Evolutionary conservation across 2,888 invertebrate genomes (phyloP).

Genomic region (Ochropacha duplaris): DNA sequence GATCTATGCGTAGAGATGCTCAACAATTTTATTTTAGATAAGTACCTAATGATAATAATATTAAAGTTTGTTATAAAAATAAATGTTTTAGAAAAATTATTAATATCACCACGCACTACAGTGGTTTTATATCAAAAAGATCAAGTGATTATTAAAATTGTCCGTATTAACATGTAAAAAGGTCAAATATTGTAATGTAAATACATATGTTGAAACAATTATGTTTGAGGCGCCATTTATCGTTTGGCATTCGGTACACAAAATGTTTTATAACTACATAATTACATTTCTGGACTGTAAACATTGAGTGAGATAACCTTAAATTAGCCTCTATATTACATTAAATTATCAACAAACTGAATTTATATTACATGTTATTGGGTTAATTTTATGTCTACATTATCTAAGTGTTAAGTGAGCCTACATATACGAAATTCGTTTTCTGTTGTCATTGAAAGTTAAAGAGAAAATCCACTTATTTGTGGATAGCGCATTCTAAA

Average conservation of each 20-base stretch:
- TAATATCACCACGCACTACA: not conserved
- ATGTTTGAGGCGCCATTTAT: slow-evolving; percentile 24
- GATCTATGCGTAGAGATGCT: slow-evolving; percentile 52
- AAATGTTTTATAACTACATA: slow-evolving; percentile 12
- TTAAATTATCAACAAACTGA: slow-evolving; percentile 6
- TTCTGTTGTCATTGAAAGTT: not conserved
- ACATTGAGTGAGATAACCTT: slow-evolving; percentile 34
- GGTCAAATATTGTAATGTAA: slow-evolving; percentile 6
- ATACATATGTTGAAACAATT: slow-evolving; percentile 13
- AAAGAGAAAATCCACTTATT: no score
- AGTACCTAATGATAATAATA: no score
- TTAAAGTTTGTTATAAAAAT: no score
- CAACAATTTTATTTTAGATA: slow-evolving; percentile 62
- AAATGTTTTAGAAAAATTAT: not conserved
- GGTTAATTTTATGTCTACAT: not conserved
- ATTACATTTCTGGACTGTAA: slow-evolving; percentile 6
- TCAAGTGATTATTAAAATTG: slow-evolving; percentile 24
- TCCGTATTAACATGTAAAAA: slow-evolving; percentile 15
- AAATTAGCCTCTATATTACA: slow-evolving; percentile 23
- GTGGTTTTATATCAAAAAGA: not conserved
- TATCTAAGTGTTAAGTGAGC: no score
- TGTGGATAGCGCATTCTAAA: no score
- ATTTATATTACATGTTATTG: slow-evolving; percentile 10
- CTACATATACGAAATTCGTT: not conserved
- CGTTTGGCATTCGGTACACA: slow-evolving; percentile 17